These are phyloP conservation scores for Gavialis gangeticus DNA, from an alignment of 2,113 vertebrate genomes.

Conservation along the genomic window DNA sequence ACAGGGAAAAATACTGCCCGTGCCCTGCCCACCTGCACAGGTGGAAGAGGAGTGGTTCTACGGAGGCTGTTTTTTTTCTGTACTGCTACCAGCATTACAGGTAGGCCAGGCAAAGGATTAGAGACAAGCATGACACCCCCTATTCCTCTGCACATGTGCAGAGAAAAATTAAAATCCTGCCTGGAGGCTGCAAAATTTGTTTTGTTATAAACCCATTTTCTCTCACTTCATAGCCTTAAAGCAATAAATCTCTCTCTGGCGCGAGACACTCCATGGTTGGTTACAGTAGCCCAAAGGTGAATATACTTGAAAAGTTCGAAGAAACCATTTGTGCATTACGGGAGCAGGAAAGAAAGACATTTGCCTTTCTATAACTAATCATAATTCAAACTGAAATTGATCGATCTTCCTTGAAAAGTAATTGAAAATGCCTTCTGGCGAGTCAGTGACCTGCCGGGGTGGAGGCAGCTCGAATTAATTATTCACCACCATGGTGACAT, in stretches of 20 bases:
- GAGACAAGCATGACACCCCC: not conserved
- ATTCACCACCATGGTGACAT: not conserved
- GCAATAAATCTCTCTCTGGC: not conserved
- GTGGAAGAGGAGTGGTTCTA: not conserved
- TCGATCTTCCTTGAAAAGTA: conserved; percentile 19
- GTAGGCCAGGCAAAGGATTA: not conserved
- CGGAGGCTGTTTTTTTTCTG: not conserved
- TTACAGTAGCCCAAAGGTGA: not conserved
- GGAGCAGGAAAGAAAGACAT: not conserved
- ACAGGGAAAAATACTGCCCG: not conserved
- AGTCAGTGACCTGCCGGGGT: not conserved
- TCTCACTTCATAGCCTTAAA: not conserved
- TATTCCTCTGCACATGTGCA: fast-evolving
- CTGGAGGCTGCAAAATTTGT: not conserved
- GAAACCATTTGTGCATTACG: not conserved
- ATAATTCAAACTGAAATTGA: conserved; percentile 1
- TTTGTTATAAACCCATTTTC: not conserved
- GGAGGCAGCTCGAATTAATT: conserved; percentile 38
- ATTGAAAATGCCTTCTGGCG: conserved; percentile 10
- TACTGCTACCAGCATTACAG: not conserved
- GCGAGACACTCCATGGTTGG: not conserved
- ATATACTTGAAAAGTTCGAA: not conserved
- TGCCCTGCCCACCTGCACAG: not conserved
- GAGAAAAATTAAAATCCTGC: not conserved
- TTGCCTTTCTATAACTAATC: fast-evolving